Percentiles rank a stretch among this genome's conserved stretches.
Evolutionary conservation across 2,113 vertebrate species (phyloP).

Genomic region (Oncorhynchus nerka): DNA sequence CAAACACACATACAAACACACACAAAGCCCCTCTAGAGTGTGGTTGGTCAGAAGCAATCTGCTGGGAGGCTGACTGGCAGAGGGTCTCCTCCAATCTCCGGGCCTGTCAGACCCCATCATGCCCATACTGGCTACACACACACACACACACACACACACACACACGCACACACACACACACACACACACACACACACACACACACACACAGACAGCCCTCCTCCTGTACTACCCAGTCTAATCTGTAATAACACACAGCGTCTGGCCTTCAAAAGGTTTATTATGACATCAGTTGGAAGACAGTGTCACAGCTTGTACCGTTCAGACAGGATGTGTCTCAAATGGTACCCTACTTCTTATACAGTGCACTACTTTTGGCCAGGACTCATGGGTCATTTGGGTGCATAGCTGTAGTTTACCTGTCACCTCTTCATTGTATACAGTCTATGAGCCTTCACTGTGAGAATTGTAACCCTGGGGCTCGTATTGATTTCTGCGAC

Average conservation of each 20-base stretch:
- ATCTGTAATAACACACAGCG: constrained; percentile 52
- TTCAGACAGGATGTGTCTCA: constrained; percentile 21
- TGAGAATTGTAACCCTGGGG: constrained; percentile 25
- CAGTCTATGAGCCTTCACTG: not conserved
- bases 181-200: constrained; percentile 11
- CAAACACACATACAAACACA: not conserved
- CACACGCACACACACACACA: not conserved
- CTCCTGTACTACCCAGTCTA: constrained; percentile 5
- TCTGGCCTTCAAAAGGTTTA: constrained; percentile 57
- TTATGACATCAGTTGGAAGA: constrained; percentile 50
- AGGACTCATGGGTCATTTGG: constrained; percentile 12
- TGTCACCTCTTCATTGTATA: constrained; percentile 53
- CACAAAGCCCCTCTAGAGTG: not conserved
- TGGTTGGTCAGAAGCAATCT: not conserved
- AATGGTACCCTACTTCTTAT: constrained; percentile 44
- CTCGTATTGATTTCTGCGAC: constrained; percentile 54
- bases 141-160: not conserved
- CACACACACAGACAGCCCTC: constrained; percentile 14
- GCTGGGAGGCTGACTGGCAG: constrained; percentile 23
- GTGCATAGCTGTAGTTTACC: constrained; percentile 52
- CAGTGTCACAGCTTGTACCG: constrained; percentile 28
- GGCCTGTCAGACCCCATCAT: not conserved
- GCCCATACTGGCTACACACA: constrained; percentile 15
- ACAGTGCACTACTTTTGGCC: too few species aligned
- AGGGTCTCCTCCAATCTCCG: not conserved